Evolutionary conservation across 1,140 invertebrate genomes (phyloP), one percentile per base, ranked within the genome.

Genomic region (Choristoneura fumiferana): DNA sequence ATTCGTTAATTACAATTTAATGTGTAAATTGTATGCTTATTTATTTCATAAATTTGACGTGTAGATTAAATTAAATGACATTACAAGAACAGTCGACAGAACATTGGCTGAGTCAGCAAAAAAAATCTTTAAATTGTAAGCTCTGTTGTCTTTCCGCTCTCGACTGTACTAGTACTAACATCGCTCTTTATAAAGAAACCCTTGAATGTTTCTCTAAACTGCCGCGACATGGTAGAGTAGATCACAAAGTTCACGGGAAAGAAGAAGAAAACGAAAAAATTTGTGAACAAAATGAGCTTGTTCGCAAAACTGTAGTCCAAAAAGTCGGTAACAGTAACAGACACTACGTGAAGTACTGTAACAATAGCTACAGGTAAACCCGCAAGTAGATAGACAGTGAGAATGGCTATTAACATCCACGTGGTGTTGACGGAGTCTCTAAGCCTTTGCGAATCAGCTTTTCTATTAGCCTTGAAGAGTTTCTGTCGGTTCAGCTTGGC

Each of bases 201-300:
- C 71, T 96, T 96, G 87, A 98, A 98, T 0, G 97, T 98, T 81
- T 98, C 96, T 22, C 97, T 90, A 78, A 98, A 98, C 78, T 98
- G 96, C 17, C 96, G 91, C 49, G 95, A 96, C 97, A 98, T 98
- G 4, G 96, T 96, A 79, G 97, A 98, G 80, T 98, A 98, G 61
- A 98, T 98, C 55, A 96, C 96, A 76, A 98, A 98, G 86, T 98
- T 98, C 56, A 98, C 94, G 0, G 97, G 97, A 84, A 98, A 98
- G 13, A 95, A 96, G 6, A 97, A 91, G 39, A 97, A 95, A 62
- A 98, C 96, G 81, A 96, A 95, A 87, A 98, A 96, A 89, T 97
- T 97, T 0, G 95, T 96, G 67, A 98, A 92, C 14, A 98, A 86
- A 40, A 98, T 95, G 58, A 96, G 92, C 6, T 95, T 92, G 79